Conservation (phyloP, 2,888 invertebrate species). For the Apotomis betuletana region DNA sequence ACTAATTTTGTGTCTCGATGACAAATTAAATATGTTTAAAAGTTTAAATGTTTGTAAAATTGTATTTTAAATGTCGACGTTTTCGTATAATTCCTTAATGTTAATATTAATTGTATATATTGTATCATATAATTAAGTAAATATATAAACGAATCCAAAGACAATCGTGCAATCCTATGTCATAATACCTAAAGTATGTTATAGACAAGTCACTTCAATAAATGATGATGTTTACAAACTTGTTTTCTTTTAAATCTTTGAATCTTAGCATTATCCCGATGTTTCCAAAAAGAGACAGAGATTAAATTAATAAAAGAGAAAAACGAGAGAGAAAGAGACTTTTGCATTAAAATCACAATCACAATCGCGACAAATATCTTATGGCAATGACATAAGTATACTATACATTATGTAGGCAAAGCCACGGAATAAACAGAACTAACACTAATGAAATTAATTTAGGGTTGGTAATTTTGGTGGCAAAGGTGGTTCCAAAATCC, state of each 20-base stretch:
- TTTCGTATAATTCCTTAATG: conserved; percentile 34
- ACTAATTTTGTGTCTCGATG: background rate
- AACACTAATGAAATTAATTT: too few species aligned
- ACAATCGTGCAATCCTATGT: conserved; percentile 78
- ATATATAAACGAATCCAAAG: conserved; percentile 70
- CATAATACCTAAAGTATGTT: conserved; percentile 61
- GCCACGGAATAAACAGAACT: too few species aligned
- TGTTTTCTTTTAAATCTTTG: conserved; percentile 45
- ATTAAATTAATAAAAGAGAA: too few species aligned
- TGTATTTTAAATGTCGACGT: conserved; percentile 19
- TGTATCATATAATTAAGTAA: conserved; percentile 43
- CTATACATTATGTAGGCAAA: too few species aligned
- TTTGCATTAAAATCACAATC: too few species aligned
- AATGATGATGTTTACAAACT: conserved; percentile 62
- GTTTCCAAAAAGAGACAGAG: too few species aligned
- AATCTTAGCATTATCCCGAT: too few species aligned
- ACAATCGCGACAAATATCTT: too few species aligned
- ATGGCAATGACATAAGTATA: too few species aligned
- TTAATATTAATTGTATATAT: conserved; percentile 47
- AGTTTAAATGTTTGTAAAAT: conserved; percentile 25
- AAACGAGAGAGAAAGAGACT: too few species aligned
- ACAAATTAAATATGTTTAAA: conserved; percentile 6
- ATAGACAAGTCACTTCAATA: conserved; percentile 76
- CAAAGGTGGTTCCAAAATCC: too few species aligned
- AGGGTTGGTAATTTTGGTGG: too few species aligned